A percentile compares a stretch with the other conserved stretches of the same genome.
These are phyloP conservation scores for Cyclopterus lumpus DNA, from an alignment of 2,797 vertebrate species.

Conservation along the genomic window DNA sequence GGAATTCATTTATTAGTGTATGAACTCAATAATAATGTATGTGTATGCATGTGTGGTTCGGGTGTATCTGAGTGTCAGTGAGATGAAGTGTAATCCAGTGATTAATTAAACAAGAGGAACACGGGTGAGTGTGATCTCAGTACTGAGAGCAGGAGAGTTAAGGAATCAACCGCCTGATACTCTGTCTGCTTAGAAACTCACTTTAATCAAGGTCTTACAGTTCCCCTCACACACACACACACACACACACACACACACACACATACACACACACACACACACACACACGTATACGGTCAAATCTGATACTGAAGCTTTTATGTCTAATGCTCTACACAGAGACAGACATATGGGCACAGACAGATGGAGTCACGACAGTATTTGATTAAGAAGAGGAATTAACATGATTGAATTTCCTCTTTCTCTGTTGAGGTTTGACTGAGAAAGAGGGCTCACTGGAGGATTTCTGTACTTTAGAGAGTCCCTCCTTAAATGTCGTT, in stretches of 20 bases:
- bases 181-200: slow-evolving; percentile 64
- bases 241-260: slow-evolving; percentile 18
- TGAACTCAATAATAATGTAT: neutral
- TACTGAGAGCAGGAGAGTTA: slow-evolving; percentile 46
- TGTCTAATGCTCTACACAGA: slow-evolving; percentile 38
- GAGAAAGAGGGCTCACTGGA: slow-evolving; percentile 43
- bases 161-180: slow-evolving; percentile 59
- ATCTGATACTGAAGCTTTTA: slow-evolving; percentile 45
- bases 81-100: slow-evolving; percentile 68
- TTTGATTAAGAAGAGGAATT: slow-evolving; percentile 74
- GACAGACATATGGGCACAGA: slow-evolving; percentile 42
- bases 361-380: slow-evolving; percentile 66
- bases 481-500: slow-evolving; percentile 4
- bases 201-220: slow-evolving; percentile 75
- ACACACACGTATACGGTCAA: slow-evolving; percentile 9
- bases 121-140: slow-evolving; percentile 38
- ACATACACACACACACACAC: slow-evolving; percentile 25
- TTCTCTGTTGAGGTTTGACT: slow-evolving; percentile 45
- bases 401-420: slow-evolving; percentile 59
- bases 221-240: slow-evolving; percentile 10
- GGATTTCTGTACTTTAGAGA: slow-evolving; percentile 22
- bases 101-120: slow-evolving; percentile 74
- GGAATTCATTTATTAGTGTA: neutral
- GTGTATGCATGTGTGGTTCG: slow-evolving; percentile 25
- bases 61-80: slow-evolving; percentile 55